Evolutionary conservation across 2,113 vertebrate species (phyloP).

Genomic region (Macroglossus sobrinus): DNA sequence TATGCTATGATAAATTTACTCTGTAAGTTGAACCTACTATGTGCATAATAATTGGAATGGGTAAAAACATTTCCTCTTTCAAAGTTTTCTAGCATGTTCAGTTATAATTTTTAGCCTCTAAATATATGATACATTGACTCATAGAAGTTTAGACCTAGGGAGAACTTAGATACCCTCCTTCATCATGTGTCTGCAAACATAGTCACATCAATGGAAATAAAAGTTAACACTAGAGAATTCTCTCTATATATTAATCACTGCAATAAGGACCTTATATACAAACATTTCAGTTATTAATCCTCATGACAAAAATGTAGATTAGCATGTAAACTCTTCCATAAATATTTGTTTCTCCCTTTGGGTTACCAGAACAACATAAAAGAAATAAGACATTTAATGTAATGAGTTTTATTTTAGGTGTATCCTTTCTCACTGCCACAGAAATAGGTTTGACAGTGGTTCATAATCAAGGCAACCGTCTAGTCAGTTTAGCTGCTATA

Average conservation of each 20-base stretch:
- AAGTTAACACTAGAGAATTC: neutral
- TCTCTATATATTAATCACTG: neutral
- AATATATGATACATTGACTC: neutral
- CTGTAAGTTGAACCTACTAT: neutral
- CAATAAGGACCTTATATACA: neutral
- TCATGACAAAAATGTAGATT: neutral
- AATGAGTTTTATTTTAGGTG: neutral
- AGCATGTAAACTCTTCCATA: neutral
- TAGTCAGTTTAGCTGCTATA: neutral
- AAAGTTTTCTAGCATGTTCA: neutral
- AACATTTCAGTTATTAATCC: neutral
- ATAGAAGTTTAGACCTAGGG: neutral
- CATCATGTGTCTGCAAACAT: neutral
- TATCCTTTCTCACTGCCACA: neutral
- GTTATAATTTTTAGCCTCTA: neutral
- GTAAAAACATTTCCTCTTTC: neutral
- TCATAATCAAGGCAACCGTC: neutral
- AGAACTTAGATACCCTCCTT: neutral
- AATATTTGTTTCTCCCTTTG: neutral
- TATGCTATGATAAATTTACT: neutral
- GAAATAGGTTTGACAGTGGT: neutral
- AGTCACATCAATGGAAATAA: neutral
- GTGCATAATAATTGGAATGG: neutral
- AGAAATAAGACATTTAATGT: neutral
- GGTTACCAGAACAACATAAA: neutral